phyloP scores from a whole-genome alignment of 2,113 vertebrate species.

The Chloropsis cyanopogon region DNA sequence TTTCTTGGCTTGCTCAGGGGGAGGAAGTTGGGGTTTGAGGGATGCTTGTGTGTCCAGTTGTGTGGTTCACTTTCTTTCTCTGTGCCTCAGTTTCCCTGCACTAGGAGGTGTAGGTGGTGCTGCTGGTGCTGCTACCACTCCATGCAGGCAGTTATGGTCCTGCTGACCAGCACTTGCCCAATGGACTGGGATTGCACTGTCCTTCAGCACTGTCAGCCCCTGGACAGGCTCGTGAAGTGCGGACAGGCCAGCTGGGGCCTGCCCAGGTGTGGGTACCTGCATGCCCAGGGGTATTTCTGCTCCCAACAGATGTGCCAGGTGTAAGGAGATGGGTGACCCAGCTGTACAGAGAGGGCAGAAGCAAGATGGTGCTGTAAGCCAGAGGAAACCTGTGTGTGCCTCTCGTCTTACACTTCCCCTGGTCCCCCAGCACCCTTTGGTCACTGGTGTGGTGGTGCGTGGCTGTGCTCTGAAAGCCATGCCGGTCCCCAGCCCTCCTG shows the following conservation, averaged over 20 bases:
- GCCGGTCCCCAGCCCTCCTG: background rate
- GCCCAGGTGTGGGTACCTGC: background rate
- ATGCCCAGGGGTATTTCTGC: background rate
- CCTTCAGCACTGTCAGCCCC: too few species aligned
- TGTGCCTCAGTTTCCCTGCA: background rate
- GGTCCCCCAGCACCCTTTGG: background rate
- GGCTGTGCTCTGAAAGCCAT: background rate
- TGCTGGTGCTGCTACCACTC: background rate
- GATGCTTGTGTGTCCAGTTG: background rate
- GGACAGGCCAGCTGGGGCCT: background rate
- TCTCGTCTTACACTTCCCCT: rapidly evolving
- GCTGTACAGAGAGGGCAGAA: background rate
- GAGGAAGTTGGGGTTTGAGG: background rate
- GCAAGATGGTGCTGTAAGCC: background rate
- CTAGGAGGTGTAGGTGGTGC: background rate
- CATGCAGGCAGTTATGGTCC: rapidly evolving
- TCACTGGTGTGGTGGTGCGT: background rate
- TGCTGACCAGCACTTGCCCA: background rate
- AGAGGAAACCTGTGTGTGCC: background rate
- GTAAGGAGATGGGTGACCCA: background rate
- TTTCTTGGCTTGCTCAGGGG: background rate
- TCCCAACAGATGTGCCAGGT: background rate
- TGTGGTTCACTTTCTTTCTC: background rate
- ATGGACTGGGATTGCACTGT: rapidly evolving
- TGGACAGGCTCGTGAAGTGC: rapidly evolving